Evolutionary conservation across 1,140 invertebrate species (phyloP).

Genomic region (Melipona quadrifasciata): DNA sequence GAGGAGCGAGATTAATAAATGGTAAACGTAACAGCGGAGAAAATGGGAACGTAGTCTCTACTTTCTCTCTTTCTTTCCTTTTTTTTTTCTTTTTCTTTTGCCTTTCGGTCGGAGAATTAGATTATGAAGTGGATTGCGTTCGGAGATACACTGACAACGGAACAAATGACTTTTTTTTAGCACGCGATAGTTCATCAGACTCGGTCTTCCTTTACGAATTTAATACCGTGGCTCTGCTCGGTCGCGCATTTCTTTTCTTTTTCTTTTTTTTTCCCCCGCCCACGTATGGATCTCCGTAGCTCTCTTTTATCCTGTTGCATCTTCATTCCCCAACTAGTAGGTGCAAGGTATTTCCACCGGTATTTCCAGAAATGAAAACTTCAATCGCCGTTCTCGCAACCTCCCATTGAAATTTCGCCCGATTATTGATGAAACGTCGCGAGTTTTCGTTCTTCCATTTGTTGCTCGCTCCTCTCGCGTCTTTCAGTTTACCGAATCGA

Average conservation of each 20-base stretch:
- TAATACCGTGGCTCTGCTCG: background rate
- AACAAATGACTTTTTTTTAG: conserved; percentile 12
- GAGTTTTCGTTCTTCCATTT: no score
- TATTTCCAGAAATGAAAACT: no score
- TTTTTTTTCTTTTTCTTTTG: background rate
- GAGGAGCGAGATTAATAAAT: background rate
- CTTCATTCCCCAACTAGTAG: background rate
- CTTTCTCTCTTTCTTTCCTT: background rate
- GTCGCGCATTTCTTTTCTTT: background rate
- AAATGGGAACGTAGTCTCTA: no score
- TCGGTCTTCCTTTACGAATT: conserved; percentile 6
- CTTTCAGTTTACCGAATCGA: no score
- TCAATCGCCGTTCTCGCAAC: no score
- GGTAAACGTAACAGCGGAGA: background rate
- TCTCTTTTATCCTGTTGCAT: background rate
- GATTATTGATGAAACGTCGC: no score
- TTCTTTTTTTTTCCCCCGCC: background rate
- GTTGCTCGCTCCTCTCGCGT: no score
- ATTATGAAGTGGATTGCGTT: conserved; percentile 27
- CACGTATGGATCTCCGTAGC: background rate
- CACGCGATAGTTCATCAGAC: background rate
- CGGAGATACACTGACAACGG: background rate
- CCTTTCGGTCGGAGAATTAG: background rate
- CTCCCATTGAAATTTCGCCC: no score
- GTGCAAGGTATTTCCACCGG: no score